Percentiles rank a stretch among this genome's conserved stretches.
Evolutionary conservation across 2,888 invertebrate genomes (phyloP).

Genomic region (Cerceris ruficornis): DNA sequence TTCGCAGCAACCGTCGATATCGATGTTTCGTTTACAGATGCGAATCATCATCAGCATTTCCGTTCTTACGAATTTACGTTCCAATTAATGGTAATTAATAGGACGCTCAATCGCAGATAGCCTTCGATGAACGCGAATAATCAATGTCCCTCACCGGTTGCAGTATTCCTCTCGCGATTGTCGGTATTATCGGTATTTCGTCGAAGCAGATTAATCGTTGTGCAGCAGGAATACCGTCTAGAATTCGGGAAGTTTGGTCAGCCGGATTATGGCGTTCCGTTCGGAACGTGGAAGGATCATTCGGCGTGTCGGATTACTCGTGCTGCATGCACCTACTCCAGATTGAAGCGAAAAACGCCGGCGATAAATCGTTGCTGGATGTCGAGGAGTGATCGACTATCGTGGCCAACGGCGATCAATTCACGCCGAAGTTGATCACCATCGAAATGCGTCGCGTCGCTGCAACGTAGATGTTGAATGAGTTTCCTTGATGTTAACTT

Average conservation of each 20-base stretch:
- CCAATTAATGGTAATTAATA: neutral
- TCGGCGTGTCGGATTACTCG: conserved; percentile 38
- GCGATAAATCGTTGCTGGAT: conserved; percentile 58
- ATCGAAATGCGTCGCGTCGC: conserved; percentile 39
- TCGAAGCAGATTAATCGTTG: neutral
- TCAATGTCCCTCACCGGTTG: neutral
- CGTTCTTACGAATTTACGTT: neutral
- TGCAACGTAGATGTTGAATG: neutral
- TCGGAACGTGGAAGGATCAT: conserved; percentile 39
- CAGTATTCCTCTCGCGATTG: neutral
- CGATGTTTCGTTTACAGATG: too few species aligned
- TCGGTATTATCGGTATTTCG: neutral
- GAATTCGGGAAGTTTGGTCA: conserved; percentile 17
- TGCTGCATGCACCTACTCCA: conserved; percentile 34
- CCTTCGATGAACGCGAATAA: neutral
- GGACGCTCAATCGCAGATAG: neutral
- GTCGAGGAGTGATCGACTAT: conserved; percentile 63
- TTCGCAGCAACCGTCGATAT: too few species aligned
- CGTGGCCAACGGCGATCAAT: conserved; percentile 54
- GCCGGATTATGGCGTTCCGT: conserved; percentile 29
- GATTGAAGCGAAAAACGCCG: conserved; percentile 62
- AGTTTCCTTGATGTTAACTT: too few species aligned
- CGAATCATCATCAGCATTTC: too few species aligned
- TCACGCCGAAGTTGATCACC: conserved; percentile 17
- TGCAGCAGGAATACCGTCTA: neutral